Evolutionary conservation across 2,888 invertebrate species (phyloP), one percentile per base, ranked within the genome.

Genomic region (Netelia virgata): DNA sequence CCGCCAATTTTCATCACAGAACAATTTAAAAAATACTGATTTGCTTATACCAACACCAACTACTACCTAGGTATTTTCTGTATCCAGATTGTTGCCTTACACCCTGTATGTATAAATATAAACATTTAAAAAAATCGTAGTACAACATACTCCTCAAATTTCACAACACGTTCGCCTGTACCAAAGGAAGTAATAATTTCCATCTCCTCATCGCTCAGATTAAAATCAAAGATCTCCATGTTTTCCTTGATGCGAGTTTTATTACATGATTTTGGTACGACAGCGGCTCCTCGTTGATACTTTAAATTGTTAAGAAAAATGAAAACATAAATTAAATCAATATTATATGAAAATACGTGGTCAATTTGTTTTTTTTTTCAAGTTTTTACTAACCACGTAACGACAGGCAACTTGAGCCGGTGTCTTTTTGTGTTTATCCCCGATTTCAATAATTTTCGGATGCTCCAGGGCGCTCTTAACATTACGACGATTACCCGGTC

Each of bases 401-500:
- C 96, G 95, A 59, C 97, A 94, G 0, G 96, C 94, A 14, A 97
- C 94, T 92, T 97, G 97, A 0, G 97, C 96, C 0, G 95, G 93
- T 1, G 95, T 95, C 92, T 97, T 97, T 0, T 95, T 94, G 77
- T 96, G 95, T 82, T 96, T 95, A 10, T 95, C 91, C 6, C 96
- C 97, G 70, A 97, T 94, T 20, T 92, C 92, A 84, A 95, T 94
- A 1, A 97, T 94, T 86, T 94, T 94, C 0, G 95, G 94, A 90
- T 96, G 96, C 0, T 96, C 95, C 89, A 97, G 89, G 1, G 95
- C 95, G 96, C 97, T 28, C 96, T 96, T 90, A 97, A 92, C 8
- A 96, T 93, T 63, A 0, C 96, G 95, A 92, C 95, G 95, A 18
- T 96, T 96, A 95, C 97, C 97, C 2, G 97, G 97, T 0, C 96